Evolutionary conservation across 2,888 invertebrate species (phyloP), one percentile per base, ranked within the genome.

Genomic region (Scaptomyza caliginosa): DNA sequence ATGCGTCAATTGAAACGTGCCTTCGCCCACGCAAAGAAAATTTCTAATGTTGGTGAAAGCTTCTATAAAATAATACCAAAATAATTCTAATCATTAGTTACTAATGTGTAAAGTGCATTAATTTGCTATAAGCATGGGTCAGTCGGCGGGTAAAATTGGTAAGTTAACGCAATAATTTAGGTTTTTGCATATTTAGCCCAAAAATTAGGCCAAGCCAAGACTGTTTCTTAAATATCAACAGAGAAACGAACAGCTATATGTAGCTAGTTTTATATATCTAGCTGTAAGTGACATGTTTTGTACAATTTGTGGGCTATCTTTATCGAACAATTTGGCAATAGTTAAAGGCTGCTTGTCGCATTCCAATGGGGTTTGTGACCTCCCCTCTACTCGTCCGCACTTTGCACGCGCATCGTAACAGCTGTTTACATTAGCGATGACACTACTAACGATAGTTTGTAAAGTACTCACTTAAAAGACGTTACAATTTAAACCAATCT

Each of bases 61-160:
- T 38, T 26, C 28, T 43, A 21, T 30, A 5, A 58, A 73, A 48
- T 64, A 42, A 52, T 60, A 50, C 38, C 52, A 43, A 73, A 54
- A 57, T 65, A 73, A 45, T 54, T 54, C 55, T 50, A 60, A 62
- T 62, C 49, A 42, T 50, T 60, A 42, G 59, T 24, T 46, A 39
- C 46, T 39, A 69, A 59, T 50, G 62, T 40, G 16, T 23, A 42
- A 57, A 60, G 43, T 57, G 52, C 34, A 38, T 26, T 50, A 34
- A 51, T 45, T 34, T 50, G 38, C 23, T 60, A 5, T 48, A 54
- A 56, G 10, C 32, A 89, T 89, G 89, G 89, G 89, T 50, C 88
- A 89, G 67, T 88, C 90, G 80, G 89, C 89, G 62, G 75, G 89
- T 68, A 89, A 90, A 89, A 89, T 89, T 58, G 90, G 89, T 89